phyloP scores from a whole-genome alignment of 2,797 vertebrate genomes.

The Varecia variegata region DNA sequence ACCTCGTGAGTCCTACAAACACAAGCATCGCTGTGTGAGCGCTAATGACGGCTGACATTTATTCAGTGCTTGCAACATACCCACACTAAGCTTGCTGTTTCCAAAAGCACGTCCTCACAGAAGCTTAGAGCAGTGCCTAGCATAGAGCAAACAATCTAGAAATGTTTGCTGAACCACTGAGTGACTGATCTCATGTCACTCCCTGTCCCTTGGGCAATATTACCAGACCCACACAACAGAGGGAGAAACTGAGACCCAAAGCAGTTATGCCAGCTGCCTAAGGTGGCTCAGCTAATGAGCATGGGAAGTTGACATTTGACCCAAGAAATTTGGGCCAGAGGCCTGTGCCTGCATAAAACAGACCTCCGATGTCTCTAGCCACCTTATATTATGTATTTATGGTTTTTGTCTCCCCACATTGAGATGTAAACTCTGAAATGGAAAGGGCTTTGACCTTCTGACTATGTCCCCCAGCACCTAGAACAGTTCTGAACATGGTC shows the following conservation, averaged over 20 bases:
- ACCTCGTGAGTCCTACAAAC: neutral
- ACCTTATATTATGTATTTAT: neutral
- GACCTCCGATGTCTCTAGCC: neutral
- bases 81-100: slow-evolving; percentile 26
- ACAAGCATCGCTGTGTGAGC: slow-evolving; percentile 1
- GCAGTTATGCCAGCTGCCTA: neutral
- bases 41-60: slow-evolving; percentile 44
- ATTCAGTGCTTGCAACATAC: neutral
- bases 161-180: neutral
- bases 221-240: neutral
- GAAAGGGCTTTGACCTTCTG: neutral
- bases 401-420: neutral
- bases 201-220: neutral
- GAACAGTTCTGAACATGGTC: neutral
- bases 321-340: neutral
- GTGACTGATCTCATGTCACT: neutral
- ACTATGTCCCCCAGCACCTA: neutral
- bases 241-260: neutral
- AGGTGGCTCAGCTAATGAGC: neutral
- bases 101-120: slow-evolving; percentile 35
- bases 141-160: neutral
- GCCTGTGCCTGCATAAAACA: neutral
- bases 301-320: neutral
- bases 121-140: neutral
- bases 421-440: neutral